Evolutionary conservation across 2,113 vertebrate genomes (phyloP).

Genomic region (Andinoacara biseriatus): DNA sequence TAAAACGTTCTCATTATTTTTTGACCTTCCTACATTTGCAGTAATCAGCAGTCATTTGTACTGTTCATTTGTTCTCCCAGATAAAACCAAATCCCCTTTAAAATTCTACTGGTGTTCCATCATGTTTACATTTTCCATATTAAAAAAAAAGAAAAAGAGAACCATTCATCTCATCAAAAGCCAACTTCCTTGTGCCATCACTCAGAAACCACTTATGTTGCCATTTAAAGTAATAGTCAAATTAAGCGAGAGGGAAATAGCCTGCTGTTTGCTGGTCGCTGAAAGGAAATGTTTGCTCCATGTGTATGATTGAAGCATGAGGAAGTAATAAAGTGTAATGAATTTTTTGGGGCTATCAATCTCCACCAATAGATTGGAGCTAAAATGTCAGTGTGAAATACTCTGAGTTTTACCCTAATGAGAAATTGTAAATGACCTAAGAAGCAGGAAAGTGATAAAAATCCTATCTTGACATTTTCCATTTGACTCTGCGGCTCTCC

Average conservation of each 20-base stretch:
- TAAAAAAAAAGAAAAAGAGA: conserved; percentile 1
- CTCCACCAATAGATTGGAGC: conserved; percentile 2
- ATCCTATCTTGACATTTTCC: background rate
- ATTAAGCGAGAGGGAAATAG: conserved; percentile 49
- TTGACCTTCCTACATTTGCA: background rate
- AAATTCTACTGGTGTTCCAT: background rate
- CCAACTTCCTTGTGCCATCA: conserved; percentile 58
- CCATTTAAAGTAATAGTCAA: conserved; percentile 54
- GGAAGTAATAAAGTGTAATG: conserved; percentile 41
- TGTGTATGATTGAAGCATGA: conserved; percentile 19
- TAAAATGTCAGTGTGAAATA: background rate
- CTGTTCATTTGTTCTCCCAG: conserved; percentile 20
- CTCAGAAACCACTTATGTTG: conserved; percentile 52
- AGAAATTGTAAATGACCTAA: conserved; percentile 1
- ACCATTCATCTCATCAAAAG: conserved; percentile 36
- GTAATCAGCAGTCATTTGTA: background rate
- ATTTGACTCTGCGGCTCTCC: background rate
- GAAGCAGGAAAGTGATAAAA: background rate
- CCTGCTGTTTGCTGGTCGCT: conserved; percentile 11
- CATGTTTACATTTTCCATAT: conserved; percentile 5
- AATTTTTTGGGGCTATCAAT: conserved; percentile 23
- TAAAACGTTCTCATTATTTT: conserved; percentile 14
- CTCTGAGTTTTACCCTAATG: background rate
- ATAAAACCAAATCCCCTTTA: background rate
- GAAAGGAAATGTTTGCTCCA: conserved; percentile 32